phyloP scores from a whole-genome alignment of 1,140 invertebrate genomes.

The Streblospio benedicti region DNA sequence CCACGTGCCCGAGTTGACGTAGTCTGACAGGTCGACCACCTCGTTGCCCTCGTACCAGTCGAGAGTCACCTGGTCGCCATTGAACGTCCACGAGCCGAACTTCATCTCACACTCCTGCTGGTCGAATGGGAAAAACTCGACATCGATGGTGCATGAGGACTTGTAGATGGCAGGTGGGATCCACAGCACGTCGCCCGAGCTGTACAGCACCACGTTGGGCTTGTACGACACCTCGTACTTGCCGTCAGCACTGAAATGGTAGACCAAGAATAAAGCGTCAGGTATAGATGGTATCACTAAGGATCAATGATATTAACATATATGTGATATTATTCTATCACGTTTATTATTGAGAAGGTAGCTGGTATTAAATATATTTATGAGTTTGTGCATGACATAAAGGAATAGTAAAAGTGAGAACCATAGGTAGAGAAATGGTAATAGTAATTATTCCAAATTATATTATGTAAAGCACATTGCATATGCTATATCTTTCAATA shows the following conservation, averaged over 20 bases:
- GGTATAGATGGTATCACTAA: too few relatives aligned
- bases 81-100: conserved; percentile 97
- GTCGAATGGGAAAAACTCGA: conserved; percentile 94
- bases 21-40: conserved; percentile 83
- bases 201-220: conserved; percentile 70
- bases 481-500: too few relatives aligned
- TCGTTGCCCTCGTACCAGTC: conserved; percentile 89
- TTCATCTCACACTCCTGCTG: conserved; percentile 91
- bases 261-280: conserved; percentile 10
- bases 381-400: too few relatives aligned
- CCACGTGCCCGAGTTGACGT: conserved; percentile 98
- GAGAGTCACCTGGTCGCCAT: conserved; percentile 85
- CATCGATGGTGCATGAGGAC: conserved; percentile 92
- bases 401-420: too few relatives aligned
- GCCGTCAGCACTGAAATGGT: conserved; percentile 74
- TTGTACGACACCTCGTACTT: conserved; percentile 59
- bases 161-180: conserved; percentile 98
- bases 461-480: too few relatives aligned
- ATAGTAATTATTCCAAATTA: too few relatives aligned
- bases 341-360: too few relatives aligned
- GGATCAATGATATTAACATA: too few relatives aligned
- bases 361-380: too few relatives aligned
- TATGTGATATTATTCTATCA: too few relatives aligned
- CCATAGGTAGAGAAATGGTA: too few relatives aligned
- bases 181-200: conserved; percentile 86